These are phyloP conservation scores for Tetrax tetrax DNA, from an alignment of 2,113 vertebrate genomes.

Conservation along the genomic window DNA sequence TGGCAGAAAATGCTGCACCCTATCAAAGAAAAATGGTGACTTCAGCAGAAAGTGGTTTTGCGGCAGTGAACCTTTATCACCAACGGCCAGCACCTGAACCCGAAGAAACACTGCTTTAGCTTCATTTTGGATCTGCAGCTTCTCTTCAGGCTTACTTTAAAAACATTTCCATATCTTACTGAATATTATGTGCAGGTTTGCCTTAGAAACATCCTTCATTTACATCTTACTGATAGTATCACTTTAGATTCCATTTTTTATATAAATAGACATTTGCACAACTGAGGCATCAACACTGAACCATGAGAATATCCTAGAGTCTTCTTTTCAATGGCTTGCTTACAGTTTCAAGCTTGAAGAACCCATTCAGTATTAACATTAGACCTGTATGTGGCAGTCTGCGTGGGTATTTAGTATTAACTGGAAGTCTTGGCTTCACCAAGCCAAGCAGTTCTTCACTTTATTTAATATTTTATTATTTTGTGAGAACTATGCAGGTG, in stretches of 20 bases:
- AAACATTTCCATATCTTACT: conserved; percentile 56
- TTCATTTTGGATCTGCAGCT: conserved; percentile 76
- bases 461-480: conserved; percentile 79
- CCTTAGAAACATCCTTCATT: conserved; percentile 59
- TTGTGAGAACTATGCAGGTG: conserved; percentile 82
- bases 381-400: conserved; percentile 76
- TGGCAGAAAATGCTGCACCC: conserved; percentile 57
- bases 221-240: conserved; percentile 70
- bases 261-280: conserved; percentile 71
- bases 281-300: conserved; percentile 75
- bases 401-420: conserved; percentile 76
- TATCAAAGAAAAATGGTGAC: conserved; percentile 69
- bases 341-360: conserved; percentile 78
- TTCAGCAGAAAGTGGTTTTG: conserved; percentile 52
- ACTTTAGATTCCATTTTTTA: conserved; percentile 67
- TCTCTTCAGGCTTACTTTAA: conserved; percentile 72
- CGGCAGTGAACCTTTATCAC: conserved; percentile 61
- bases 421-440: conserved; percentile 78
- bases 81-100: conserved; percentile 54
- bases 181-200: conserved; percentile 48
- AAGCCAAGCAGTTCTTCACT: conserved; percentile 84
- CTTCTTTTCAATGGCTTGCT: conserved; percentile 77
- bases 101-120: conserved; percentile 70
- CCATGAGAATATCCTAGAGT: conserved; percentile 76
- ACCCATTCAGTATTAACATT: conserved; percentile 78